Evolutionary conservation across 1,140 invertebrate genomes (phyloP).

Genomic region (Batillaria attramentaria): DNA sequence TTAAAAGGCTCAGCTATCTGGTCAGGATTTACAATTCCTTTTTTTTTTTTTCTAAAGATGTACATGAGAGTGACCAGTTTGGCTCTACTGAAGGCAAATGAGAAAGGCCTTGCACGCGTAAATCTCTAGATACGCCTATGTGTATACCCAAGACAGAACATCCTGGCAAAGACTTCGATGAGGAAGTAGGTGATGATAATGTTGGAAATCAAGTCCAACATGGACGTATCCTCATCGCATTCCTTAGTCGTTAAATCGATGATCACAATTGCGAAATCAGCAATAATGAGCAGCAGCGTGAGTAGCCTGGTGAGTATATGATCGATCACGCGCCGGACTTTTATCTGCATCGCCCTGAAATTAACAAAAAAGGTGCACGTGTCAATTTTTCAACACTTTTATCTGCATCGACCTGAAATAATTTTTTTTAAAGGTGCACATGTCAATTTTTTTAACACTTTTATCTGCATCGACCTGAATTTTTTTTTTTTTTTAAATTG

Average conservation of each 20-base stretch:
- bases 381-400: background rate
- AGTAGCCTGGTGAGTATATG: constrained; percentile 63
- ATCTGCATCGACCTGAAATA: background rate
- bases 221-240: constrained; percentile 47
- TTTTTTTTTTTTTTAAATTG: no score
- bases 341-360: constrained; percentile 52
- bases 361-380: background rate
- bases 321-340: constrained; percentile 56
- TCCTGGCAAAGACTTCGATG: constrained; percentile 68
- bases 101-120: no score
- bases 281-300: constrained; percentile 69
- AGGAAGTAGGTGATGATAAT: constrained; percentile 71
- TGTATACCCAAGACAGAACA: constrained; percentile 68
- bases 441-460: background rate
- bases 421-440: background rate
- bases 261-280: constrained; percentile 70
- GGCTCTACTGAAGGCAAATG: no score
- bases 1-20: background rate
- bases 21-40: background rate
- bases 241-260: constrained; percentile 64
- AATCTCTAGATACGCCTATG: background rate
- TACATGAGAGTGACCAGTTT: no score
- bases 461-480: background rate
- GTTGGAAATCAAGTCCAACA: constrained; percentile 65
- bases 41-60: background rate